Evolutionary conservation across 1,140 invertebrate genomes (phyloP).

Genomic region (Cyrtorhinus lividipennis): DNA sequence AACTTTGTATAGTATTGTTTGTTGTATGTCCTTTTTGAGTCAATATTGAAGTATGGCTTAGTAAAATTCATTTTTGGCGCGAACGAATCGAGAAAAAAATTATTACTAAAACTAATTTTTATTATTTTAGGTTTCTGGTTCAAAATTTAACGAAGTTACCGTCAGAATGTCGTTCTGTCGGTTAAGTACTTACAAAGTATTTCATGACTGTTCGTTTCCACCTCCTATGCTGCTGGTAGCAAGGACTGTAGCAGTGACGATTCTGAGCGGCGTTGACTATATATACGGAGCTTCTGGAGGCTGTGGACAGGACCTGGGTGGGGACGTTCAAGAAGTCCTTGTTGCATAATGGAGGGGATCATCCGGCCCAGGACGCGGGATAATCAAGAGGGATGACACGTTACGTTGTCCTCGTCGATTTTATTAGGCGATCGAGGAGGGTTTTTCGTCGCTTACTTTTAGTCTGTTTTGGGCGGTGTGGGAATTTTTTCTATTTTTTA

Average conservation of each 20-base stretch:
- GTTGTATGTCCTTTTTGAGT: too few relatives aligned
- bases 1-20: too few relatives aligned
- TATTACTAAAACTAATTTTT: too few relatives aligned
- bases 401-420: background rate
- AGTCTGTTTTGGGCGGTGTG: background rate
- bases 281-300: background rate
- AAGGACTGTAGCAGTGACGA: constrained; percentile 5
- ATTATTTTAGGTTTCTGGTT: too few relatives aligned
- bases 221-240: constrained; percentile 3
- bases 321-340: background rate
- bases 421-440: background rate
- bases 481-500: too few relatives aligned
- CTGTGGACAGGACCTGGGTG: background rate
- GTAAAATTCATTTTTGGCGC: too few relatives aligned
- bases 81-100: too few relatives aligned
- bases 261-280: background rate
- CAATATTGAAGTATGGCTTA: too few relatives aligned
- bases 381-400: background rate
- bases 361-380: background rate
- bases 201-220: constrained; percentile 4
- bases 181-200: background rate
- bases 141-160: too few relatives aligned
- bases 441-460: background rate
- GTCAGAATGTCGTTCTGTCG: too few relatives aligned
- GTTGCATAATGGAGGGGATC: background rate